These are phyloP conservation scores for Nomada flava DNA, from an alignment of 2,888 invertebrate genomes.

Conservation along the genomic window DNA sequence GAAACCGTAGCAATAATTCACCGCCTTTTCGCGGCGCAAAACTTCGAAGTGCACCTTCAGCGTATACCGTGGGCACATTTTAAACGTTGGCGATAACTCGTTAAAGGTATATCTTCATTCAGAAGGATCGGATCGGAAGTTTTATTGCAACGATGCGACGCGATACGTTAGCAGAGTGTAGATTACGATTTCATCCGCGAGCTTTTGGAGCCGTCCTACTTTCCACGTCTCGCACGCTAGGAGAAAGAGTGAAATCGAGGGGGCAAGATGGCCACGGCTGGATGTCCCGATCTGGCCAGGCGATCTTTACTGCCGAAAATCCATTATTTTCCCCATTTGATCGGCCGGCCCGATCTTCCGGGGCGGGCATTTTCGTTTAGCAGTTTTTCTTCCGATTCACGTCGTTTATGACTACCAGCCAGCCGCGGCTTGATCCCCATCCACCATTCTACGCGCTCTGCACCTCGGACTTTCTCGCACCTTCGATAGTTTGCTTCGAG, in stretches of 20 bases:
- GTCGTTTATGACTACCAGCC: slow-evolving; percentile 80
- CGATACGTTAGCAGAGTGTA: slow-evolving; percentile 21
- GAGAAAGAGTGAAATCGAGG: slow-evolving; percentile 55
- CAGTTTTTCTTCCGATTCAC: slow-evolving; percentile 83
- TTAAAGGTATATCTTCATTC: slow-evolving; percentile 18
- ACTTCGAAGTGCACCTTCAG: not conserved
- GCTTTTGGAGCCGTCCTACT: slow-evolving; percentile 27
- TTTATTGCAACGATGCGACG: not conserved
- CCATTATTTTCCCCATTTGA: slow-evolving; percentile 84
- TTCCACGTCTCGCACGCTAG: slow-evolving; percentile 34
- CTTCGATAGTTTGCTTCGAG: slow-evolving; percentile 67
- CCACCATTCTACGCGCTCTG: slow-evolving; percentile 52
- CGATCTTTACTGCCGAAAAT: slow-evolving; percentile 84
- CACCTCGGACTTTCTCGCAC: slow-evolving; percentile 65
- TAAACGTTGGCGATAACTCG: not conserved
- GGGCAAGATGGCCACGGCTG: slow-evolving; percentile 63
- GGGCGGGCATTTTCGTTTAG: slow-evolving; percentile 83
- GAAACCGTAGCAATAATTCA: not conserved
- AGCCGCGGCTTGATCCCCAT: slow-evolving; percentile 53
- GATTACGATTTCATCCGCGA: slow-evolving; percentile 27
- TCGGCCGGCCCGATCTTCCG: slow-evolving; percentile 79
- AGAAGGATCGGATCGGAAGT: not conserved
- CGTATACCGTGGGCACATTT: not conserved
- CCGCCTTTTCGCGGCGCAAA: not conserved
- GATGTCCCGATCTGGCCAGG: slow-evolving; percentile 78